A percentile compares a stretch with the other conserved stretches of the same genome.
These are phyloP conservation scores for Nothobranchius kuhntae DNA, from an alignment of 2,113 vertebrate genomes.

Conservation along the genomic window DNA sequence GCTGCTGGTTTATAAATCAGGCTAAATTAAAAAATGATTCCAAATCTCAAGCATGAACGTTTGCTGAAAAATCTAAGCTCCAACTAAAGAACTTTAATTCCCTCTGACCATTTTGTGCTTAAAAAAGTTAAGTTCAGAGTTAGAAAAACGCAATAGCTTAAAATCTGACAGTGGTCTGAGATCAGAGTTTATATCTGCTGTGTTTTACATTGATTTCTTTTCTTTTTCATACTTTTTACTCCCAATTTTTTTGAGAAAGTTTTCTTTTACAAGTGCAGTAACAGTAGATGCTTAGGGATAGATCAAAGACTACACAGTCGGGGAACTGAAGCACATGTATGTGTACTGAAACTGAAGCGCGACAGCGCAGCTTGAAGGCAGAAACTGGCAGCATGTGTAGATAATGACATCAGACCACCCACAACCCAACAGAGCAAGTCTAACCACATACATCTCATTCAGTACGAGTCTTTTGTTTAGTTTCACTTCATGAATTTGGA, in stretches of 20 bases:
- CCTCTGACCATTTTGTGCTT: slow-evolving; percentile 17
- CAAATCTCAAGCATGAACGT: neutral
- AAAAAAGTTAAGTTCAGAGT: slow-evolving; percentile 20
- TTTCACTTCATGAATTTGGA: slow-evolving; percentile 23
- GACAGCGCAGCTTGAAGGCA: slow-evolving; percentile 26
- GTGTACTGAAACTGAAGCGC: slow-evolving; percentile 55
- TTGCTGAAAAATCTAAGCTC: neutral
- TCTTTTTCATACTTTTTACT: neutral
- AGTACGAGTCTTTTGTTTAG: neutral
- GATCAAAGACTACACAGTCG: slow-evolving; percentile 52
- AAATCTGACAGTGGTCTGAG: slow-evolving; percentile 43
- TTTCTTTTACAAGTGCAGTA: slow-evolving; percentile 3
- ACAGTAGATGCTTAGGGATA: slow-evolving; percentile 40
- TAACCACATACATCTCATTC: slow-evolving; percentile 59
- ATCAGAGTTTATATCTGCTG: slow-evolving; percentile 59
- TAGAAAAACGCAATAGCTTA: slow-evolving; percentile 44
- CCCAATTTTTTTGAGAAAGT: neutral
- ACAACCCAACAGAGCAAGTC: slow-evolving; percentile 72
- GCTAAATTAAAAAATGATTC: neutral
- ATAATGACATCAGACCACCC: slow-evolving; percentile 75
- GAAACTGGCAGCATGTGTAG: slow-evolving; percentile 67
- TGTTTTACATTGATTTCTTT: slow-evolving; percentile 41
- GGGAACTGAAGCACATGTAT: slow-evolving; percentile 28
- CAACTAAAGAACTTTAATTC: slow-evolving; percentile 9
- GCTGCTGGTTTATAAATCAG: neutral